Conservation (phyloP, 1,140 invertebrate species). For the Subanguina moxae region DNA sequence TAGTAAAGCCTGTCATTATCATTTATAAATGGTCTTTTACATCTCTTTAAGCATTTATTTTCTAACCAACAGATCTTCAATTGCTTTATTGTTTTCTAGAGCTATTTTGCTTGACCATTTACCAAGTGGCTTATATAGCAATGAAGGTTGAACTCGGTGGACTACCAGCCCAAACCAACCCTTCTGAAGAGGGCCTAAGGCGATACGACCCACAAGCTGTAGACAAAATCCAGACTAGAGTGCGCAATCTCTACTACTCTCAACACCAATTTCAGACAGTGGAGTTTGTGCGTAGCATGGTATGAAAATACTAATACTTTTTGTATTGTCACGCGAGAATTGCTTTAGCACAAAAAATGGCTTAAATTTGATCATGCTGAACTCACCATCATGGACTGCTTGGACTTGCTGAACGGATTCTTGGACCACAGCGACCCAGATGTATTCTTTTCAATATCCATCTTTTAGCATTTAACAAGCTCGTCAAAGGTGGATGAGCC, state of each 20-base stretch:
- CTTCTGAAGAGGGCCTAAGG: background rate
- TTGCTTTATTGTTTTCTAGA: too few species aligned
- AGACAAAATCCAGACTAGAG: slow-evolving; percentile 38
- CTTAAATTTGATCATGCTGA: slow-evolving; percentile 77
- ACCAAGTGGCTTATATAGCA: too few species aligned
- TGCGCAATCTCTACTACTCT: slow-evolving; percentile 37
- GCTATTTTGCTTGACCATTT: too few species aligned
- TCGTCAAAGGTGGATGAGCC: slow-evolving; percentile 91
- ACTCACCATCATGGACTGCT: slow-evolving; percentile 76
- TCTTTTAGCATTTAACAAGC: slow-evolving; percentile 65
- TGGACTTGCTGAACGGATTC: slow-evolving; percentile 80
- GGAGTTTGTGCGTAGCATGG: slow-evolving; percentile 36
- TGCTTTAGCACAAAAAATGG: slow-evolving; percentile 65
- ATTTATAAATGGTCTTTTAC: too few species aligned
- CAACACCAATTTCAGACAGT: slow-evolving; percentile 42
- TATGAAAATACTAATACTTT: background rate
- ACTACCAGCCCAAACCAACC: too few species aligned
- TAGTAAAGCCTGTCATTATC: too few species aligned
- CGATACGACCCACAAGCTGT: background rate
- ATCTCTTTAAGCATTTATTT: too few species aligned
- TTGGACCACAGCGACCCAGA: slow-evolving; percentile 94
- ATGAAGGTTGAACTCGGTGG: too few species aligned
- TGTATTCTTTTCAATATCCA: too few species aligned
- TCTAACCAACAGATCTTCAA: too few species aligned
- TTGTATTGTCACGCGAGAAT: background rate